Base-by-base conservation (phyloP, 64 coral and sea anemone species). In the Dendronephthya gigantea region DNA sequence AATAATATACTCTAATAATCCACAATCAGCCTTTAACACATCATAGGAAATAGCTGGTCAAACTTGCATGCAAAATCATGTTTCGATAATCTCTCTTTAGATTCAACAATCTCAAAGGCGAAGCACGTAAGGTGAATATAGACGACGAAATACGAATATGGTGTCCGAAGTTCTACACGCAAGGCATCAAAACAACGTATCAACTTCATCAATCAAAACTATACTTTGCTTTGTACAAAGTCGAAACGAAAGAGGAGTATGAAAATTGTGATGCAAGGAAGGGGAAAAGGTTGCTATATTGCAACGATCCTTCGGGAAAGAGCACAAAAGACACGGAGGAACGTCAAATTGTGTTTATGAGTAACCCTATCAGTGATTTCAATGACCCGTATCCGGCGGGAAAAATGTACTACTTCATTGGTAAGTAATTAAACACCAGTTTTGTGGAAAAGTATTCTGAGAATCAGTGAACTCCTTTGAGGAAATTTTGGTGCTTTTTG, bases 141-240 rank as follows among this genome's bases (percentile, higher is more conserved):
- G 69, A 33, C 28, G 69, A 75, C 25, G 69, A 37, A 31, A 12
- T 75, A 1, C 3, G 35, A 34, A 75, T 75, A 31, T 75, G 69
- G 69, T 75, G 69, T 75, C 69, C 69, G 17, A 75, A 75, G 34
- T 31, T 32, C 35, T 75, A 75, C 69, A 75, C 69, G 4, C 72
- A 79, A 39, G 30, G 15, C 1, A 39, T 34, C 10, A 79, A 79
- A 79, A 79, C 72, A 1, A 79, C 2, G 4, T 36, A 39, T 9
- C 72, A 79, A 79, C 9, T 79, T 33, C 72, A 79, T 36, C 72
- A 34, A 36, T 19, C 72, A 12, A 79, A 79, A 36, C 36, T 79
- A 0, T 79, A 79, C 32, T 79, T 36, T 79, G 36, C 72, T 34
- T 79, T 79, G 72, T 79, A 79, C 32, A 79, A 79, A 79, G 72